Conservation (phyloP, 2,797 vertebrate species). For the Girardinus metallicus region DNA sequence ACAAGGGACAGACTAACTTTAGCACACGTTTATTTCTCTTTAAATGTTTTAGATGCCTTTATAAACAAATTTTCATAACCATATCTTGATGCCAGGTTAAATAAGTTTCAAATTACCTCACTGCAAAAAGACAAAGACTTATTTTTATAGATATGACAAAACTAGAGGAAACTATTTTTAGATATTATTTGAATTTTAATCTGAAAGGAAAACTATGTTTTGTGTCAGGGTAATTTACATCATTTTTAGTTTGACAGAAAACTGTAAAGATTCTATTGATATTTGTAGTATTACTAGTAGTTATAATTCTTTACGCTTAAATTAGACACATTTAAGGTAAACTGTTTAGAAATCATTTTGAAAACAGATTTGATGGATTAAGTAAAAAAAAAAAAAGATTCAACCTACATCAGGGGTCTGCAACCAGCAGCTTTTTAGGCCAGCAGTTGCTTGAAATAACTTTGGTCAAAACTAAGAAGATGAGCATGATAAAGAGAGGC, state of each 20-base stretch:
- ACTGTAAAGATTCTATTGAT: neutral
- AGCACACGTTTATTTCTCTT: slow-evolving; percentile 34
- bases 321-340: slow-evolving; percentile 8
- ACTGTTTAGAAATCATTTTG: neutral
- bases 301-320: slow-evolving; percentile 2
- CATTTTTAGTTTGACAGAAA: slow-evolving; percentile 16
- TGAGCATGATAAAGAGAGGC: neutral
- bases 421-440: neutral
- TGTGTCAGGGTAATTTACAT: slow-evolving; percentile 29
- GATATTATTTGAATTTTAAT: slow-evolving; percentile 30
- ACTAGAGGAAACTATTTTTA: neutral
- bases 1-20: slow-evolving; percentile 40
- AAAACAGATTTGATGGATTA: slow-evolving; percentile 34
- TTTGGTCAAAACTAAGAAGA: neutral
- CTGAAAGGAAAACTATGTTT: slow-evolving; percentile 48
- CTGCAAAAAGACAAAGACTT: slow-evolving; percentile 1
- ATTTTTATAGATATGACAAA: slow-evolving; percentile 2
- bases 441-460: neutral
- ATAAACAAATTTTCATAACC: slow-evolving; percentile 4
- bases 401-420: neutral
- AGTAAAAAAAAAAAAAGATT: slow-evolving; percentile 11
- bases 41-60: slow-evolving; percentile 12
- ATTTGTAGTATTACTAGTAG: slow-evolving; percentile 10
- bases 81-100: slow-evolving; percentile 13
- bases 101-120: neutral